phyloP scores from a whole-genome alignment of 2,113 vertebrate species.

The Cichladusa arquata region DNA sequence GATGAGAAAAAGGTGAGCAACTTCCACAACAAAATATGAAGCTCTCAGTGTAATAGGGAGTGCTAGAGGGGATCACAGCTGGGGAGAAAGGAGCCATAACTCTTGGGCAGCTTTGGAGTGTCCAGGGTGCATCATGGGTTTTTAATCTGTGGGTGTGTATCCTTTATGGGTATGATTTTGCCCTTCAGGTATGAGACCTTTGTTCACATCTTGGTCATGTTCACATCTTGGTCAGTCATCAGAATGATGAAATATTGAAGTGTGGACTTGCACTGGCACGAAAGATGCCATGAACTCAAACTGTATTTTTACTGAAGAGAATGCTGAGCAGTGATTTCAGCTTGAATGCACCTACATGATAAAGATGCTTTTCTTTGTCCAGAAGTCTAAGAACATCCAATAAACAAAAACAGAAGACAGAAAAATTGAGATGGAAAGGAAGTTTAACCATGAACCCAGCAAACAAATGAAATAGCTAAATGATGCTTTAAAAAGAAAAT shows the following conservation, averaged over 20 bases:
- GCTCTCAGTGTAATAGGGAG: background rate
- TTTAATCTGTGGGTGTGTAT: background rate
- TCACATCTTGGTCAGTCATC: conserved; percentile 13
- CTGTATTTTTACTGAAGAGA: background rate
- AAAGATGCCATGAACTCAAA: background rate
- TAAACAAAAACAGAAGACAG: background rate
- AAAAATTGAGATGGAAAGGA: background rate
- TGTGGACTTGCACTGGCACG: background rate
- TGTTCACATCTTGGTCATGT: conserved; percentile 23
- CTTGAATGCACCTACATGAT: background rate
- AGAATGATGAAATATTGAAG: conserved; percentile 26
- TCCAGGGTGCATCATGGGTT: background rate
- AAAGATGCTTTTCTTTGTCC: background rate
- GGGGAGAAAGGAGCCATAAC: background rate
- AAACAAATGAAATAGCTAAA: background rate
- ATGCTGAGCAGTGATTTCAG: background rate
- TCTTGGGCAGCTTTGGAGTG: background rate
- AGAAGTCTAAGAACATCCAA: background rate
- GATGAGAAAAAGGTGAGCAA: background rate
- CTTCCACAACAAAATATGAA: background rate
- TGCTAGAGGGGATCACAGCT: background rate
- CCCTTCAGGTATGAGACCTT: background rate
- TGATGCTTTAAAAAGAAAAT: background rate
- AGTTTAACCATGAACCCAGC: background rate
- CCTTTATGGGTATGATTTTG: background rate